phyloP scores from a whole-genome alignment of 2,797 vertebrate species.

The Rhynchotus rufescens region DNA sequence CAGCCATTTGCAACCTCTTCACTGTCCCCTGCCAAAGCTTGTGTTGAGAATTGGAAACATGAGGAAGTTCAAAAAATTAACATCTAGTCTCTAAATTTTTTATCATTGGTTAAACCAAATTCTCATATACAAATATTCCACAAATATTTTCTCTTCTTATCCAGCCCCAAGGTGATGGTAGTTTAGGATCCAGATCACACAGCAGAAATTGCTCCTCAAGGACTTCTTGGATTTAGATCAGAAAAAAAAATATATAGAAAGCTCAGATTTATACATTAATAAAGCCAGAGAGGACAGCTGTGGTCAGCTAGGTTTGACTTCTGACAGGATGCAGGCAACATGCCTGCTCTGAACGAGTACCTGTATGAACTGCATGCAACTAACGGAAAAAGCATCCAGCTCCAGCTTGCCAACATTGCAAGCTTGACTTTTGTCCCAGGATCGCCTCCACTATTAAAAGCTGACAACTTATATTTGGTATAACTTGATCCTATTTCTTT shows the following conservation, averaged over 20 bases:
- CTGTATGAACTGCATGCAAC: background rate
- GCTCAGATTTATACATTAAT: background rate
- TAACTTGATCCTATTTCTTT: background rate
- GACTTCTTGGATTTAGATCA: background rate
- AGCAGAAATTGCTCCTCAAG: background rate
- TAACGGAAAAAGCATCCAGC: constrained; percentile 7
- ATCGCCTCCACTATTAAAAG: background rate
- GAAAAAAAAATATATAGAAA: background rate
- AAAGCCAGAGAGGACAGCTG: background rate
- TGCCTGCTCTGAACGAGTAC: background rate
- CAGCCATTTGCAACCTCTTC: background rate
- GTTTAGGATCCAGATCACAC: background rate
- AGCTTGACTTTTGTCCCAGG: background rate
- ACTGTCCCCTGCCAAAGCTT: background rate
- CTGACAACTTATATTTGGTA: background rate
- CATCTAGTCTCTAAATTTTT: background rate
- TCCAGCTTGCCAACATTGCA: background rate
- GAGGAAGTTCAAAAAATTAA: background rate
- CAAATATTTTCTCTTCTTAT: background rate
- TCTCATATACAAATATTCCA: background rate
- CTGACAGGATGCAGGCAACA: background rate
- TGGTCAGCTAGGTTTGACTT: background rate
- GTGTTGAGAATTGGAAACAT: background rate
- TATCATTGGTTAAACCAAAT: background rate
- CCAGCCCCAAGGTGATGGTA: background rate